Conservation (phyloP, 2,113 vertebrate genomes). For the Lampris megalopsis region DNA sequence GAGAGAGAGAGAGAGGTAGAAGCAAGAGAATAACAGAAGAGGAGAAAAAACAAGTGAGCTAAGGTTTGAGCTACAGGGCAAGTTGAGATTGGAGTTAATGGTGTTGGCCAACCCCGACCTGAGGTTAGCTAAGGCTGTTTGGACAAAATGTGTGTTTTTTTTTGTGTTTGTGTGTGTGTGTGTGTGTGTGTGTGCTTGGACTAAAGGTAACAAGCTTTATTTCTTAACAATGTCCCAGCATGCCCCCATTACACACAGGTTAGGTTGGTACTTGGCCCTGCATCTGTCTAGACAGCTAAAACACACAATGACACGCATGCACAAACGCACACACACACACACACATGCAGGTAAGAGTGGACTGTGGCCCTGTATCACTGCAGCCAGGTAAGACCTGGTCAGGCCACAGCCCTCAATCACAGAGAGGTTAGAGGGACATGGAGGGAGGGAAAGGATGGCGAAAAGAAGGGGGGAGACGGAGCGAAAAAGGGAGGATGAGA, state of each 20-base stretch:
- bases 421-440: constrained; percentile 37
- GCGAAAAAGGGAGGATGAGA: too few species aligned
- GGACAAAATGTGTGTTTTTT: constrained; percentile 49
- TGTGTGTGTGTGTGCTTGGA: constrained; percentile 57
- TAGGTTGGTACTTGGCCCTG: constrained; percentile 73
- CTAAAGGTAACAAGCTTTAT: constrained; percentile 80
- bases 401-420: constrained; percentile 67
- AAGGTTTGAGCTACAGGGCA: constrained; percentile 54
- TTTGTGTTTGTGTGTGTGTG: constrained; percentile 38
- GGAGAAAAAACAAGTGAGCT: constrained; percentile 34
- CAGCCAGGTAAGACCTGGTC: constrained; percentile 30
- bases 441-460: too few species aligned
- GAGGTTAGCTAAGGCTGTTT: constrained; percentile 64
- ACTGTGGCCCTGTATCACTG: constrained; percentile 36
- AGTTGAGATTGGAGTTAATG: constrained; percentile 78
- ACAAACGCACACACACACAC: constrained; percentile 15
- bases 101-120: constrained; percentile 72
- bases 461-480: too few species aligned
- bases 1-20: not conserved
- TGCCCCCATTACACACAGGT: constrained; percentile 83
- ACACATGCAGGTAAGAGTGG: constrained; percentile 57
- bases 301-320: constrained; percentile 11
- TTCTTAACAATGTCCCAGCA: constrained; percentile 77
- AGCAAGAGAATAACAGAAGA: constrained; percentile 2
- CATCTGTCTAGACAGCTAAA: constrained; percentile 71